Evolutionary conservation across 2,888 invertebrate species (phyloP).

Genomic region (Thymelicus lineola): DNA sequence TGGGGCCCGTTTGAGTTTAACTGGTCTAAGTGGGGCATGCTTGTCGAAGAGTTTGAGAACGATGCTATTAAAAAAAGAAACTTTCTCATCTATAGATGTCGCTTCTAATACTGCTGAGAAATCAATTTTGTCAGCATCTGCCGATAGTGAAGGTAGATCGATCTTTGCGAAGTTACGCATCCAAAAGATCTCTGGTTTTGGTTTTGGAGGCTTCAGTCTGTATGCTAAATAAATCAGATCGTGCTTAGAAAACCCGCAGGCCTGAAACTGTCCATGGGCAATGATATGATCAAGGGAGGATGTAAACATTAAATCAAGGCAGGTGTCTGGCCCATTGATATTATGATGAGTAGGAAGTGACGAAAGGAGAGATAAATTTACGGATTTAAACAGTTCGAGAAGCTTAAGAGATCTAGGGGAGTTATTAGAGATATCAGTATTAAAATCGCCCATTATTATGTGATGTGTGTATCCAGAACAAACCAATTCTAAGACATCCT

Average conservation of each 20-base stretch:
- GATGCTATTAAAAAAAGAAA: background rate
- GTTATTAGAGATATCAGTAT: background rate
- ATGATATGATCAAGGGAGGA: background rate
- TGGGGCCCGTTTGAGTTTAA: background rate
- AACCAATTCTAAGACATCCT: background rate
- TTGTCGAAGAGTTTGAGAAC: background rate
- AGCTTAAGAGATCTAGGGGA: background rate
- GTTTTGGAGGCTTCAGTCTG: background rate
- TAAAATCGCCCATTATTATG: background rate
- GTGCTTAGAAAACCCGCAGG: background rate
- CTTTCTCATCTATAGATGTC: background rate
- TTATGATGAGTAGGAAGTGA: background rate
- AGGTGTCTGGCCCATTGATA: background rate
- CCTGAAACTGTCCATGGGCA: background rate
- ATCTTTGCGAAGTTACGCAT: background rate
- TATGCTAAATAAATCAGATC: background rate
- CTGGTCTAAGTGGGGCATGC: background rate
- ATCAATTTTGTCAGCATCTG: background rate
- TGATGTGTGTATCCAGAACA: background rate
- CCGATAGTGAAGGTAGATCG: background rate
- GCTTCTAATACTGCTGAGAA: background rate
- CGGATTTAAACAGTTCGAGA: background rate
- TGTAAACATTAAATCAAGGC: background rate
- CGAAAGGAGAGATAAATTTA: background rate
- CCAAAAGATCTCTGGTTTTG: background rate